Percentiles rank a stretch among this genome's conserved stretches.
Evolutionary conservation across 2,113 vertebrate genomes (phyloP).

Genomic region (Chunga burmeisteri): DNA sequence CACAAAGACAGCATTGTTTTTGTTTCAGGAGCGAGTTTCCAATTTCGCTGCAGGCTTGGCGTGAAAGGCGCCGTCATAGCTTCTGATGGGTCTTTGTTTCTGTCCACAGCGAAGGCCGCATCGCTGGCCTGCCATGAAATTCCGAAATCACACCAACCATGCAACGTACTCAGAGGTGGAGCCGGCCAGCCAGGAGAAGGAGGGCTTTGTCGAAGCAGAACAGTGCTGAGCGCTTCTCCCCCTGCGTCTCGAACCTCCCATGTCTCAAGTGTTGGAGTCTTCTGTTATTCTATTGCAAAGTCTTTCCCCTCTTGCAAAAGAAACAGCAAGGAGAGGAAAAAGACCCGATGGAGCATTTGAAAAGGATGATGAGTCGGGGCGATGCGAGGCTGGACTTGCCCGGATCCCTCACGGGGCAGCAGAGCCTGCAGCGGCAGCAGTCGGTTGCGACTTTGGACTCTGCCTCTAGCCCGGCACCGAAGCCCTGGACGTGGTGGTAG

Average conservation of each 20-base stretch:
- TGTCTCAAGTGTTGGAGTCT: not conserved
- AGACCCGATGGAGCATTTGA: not conserved
- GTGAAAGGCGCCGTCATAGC: rapidly evolving
- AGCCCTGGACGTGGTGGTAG: not conserved
- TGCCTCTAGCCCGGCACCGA: not conserved
- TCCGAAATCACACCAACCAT: constrained; percentile 82
- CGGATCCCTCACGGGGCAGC: not conserved
- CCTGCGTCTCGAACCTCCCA: not conserved
- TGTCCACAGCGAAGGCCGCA: constrained; percentile 82
- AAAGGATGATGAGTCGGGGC: not conserved
- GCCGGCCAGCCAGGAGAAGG: constrained; percentile 86
- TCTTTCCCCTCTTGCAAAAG: not conserved
- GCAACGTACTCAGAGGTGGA: constrained; percentile 89
- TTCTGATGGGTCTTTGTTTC: not conserved
- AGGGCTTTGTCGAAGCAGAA: constrained; percentile 91
- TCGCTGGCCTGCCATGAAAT: constrained; percentile 94
- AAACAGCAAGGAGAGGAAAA: not conserved
- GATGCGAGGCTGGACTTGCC: not conserved
- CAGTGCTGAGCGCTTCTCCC: constrained; percentile 80
- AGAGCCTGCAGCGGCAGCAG: not conserved
- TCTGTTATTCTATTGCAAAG: not conserved
- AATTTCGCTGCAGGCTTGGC: not conserved
- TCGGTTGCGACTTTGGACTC: not conserved
- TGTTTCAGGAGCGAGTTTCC: not conserved
- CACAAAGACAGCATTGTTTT: not conserved